Evolutionary conservation across 2,113 vertebrate genomes (phyloP).

Genomic region (Gopherus flavomarginatus): DNA sequence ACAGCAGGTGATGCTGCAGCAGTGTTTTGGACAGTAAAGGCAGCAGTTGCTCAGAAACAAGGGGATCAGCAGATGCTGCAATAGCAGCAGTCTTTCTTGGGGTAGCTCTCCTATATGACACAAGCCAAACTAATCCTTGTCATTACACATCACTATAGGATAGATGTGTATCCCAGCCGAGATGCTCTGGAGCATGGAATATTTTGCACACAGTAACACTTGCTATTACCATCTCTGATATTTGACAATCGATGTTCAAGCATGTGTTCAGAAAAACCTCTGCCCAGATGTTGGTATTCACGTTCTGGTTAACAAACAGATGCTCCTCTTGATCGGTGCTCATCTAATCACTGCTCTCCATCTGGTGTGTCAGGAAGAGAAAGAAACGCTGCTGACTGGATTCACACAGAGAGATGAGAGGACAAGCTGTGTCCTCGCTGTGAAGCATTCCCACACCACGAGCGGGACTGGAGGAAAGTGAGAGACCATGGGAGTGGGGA

Average conservation of each 20-base stretch:
- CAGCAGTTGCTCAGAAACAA: neutral
- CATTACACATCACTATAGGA: neutral
- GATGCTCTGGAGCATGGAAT: neutral
- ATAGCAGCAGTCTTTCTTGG: neutral
- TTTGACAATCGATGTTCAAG: neutral
- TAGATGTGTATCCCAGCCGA: neutral
- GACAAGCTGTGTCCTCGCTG: neutral
- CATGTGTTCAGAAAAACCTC: neutral
- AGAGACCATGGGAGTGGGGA: neutral
- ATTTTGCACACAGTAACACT: neutral
- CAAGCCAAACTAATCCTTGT: neutral
- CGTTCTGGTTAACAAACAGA: neutral
- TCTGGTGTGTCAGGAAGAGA: fast-evolving
- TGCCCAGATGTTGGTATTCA: neutral
- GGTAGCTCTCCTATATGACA: neutral
- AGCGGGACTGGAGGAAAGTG: neutral
- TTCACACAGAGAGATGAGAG: neutral
- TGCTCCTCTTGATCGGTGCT: neutral
- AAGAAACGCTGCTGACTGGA: neutral
- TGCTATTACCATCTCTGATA: neutral
- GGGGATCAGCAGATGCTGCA: neutral
- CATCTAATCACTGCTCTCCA: neutral
- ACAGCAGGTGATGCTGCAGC: neutral
- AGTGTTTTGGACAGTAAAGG: neutral
- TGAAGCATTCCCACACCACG: neutral